Conservation (phyloP, 35 echinoderm and acorn worm genomes). For the Lytechinus pictus region DNA sequence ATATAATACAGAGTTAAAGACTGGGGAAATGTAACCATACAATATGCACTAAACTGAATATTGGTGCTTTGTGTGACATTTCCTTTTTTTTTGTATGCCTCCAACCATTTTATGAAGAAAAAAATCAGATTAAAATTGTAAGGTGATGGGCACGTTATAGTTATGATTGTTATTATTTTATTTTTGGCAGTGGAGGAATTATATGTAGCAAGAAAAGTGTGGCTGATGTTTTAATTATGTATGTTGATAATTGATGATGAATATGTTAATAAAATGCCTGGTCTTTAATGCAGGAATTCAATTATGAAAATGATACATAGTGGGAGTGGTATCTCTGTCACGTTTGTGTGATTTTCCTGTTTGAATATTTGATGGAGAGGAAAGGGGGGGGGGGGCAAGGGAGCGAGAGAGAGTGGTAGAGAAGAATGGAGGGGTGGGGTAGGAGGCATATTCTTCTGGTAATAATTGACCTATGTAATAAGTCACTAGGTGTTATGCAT, state of each 20-base stretch:
- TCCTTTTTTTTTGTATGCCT: background rate
- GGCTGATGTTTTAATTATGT: conserved; percentile 42
- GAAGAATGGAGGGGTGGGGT: too few relatives aligned
- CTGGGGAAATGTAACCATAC: background rate
- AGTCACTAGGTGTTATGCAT: too few relatives aligned
- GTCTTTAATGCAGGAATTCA: conserved; percentile 20
- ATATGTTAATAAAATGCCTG: conserved; percentile 34
- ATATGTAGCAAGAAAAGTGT: background rate
- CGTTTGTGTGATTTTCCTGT: background rate
- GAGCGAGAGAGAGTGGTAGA: too few relatives aligned
- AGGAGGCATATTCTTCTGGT: too few relatives aligned
- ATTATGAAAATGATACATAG: background rate
- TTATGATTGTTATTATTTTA: background rate
- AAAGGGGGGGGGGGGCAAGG: too few relatives aligned
- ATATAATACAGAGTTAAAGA: conserved; percentile 3
- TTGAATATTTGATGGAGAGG: too few relatives aligned
- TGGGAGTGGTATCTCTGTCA: background rate
- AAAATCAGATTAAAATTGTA: background rate
- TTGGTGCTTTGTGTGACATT: background rate
- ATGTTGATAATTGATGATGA: conserved; percentile 33
- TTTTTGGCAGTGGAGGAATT: background rate
- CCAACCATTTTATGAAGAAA: background rate
- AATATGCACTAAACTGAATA: background rate
- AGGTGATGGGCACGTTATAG: conserved; percentile 10
- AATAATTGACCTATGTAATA: too few relatives aligned